Base-by-base conservation (phyloP, 2,888 invertebrate species). In the Agrochola lota region DNA sequence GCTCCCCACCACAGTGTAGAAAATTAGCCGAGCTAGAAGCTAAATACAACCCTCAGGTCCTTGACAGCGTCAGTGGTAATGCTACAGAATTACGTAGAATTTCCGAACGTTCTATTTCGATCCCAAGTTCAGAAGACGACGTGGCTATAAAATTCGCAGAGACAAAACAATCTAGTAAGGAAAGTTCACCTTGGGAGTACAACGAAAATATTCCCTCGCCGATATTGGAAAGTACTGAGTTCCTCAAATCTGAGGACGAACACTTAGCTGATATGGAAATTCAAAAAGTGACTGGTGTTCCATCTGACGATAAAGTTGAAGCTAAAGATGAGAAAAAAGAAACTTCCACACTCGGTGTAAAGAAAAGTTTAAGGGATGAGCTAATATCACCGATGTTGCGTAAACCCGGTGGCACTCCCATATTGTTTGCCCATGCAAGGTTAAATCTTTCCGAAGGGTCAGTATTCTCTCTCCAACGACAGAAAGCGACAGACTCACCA, bases 371-470 rank as follows among this genome's bases (percentile, higher is more conserved):
- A 89, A 95, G 98, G 9, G 98, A 98, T 91, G 98, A 98, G 88
- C 93, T 97, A 55, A 97, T 98, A 85, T 98, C 98, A 0, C 98
- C 98, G 0, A 97, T 98, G 89, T 94, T 97, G 85, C 97, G 98
- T 35, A 98, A 98, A 89, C 97, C 98, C 77, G 98, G 98, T 0
- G 98, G 98, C 80, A 98, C 98, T 46, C 98, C 98, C 0, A 97
- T 98, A 84, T 93, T 98, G 0, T 98, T 98, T 93, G 98, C 98
- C 9, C 98, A 98, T 90, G 98, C 98, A 26, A 97, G 98, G 77
- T 95, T 98, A 11, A 98, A 98, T 91, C 95, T 98, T 7, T 98
- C 98, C 0, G 98, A 99, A 95, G 98, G 98, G 0, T 98, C 98
- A 23, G 98, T 98, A 11, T 98, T 98, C 89, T 97, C 98, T 0